These are phyloP conservation scores for Xylota sylvarum DNA, from an alignment of 2,888 invertebrate genomes.

Conservation along the genomic window DNA sequence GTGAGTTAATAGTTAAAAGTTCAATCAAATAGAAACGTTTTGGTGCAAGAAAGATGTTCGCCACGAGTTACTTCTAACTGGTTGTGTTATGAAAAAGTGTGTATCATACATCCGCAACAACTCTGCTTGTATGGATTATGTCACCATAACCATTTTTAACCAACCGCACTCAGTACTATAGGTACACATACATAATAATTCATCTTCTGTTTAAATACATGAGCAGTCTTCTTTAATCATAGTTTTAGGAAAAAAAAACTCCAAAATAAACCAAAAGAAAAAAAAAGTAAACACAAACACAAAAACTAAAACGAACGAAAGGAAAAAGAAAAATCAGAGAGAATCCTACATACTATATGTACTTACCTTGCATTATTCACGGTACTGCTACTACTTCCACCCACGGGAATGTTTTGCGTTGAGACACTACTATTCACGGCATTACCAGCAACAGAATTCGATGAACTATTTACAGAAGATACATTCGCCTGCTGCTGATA, in stretches of 20 bases:
- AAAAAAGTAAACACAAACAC: conserved; percentile 16
- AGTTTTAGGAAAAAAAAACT: conserved; percentile 15
- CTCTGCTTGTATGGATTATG: too few species aligned
- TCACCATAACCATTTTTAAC: too few species aligned
- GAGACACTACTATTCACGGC: conserved; percentile 80
- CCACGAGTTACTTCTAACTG: too few species aligned
- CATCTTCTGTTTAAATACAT: conserved; percentile 17
- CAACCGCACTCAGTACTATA: too few species aligned
- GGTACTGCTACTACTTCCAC: conserved; percentile 82
- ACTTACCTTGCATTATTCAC: conserved; percentile 83
- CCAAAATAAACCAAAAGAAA: conserved; percentile 28
- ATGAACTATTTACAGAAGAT: conserved; percentile 80
- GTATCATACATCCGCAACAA: too few species aligned
- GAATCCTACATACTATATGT: too few species aligned
- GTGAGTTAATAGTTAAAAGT: too few species aligned
- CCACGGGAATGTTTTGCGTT: conserved; percentile 85
- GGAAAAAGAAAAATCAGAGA: conserved; percentile 1
- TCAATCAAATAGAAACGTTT: too few species aligned
- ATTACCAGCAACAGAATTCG: conserved; percentile 79
- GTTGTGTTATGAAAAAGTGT: too few species aligned
- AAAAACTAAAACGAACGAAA: background rate
- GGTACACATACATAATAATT: background rate
- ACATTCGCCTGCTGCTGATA: conserved; percentile 83
- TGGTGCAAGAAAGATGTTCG: too few species aligned
- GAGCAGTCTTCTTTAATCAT: conserved; percentile 35